These are phyloP conservation scores for Asobara japonica DNA, from an alignment of 1,140 invertebrate species.

Conservation along the genomic window DNA sequence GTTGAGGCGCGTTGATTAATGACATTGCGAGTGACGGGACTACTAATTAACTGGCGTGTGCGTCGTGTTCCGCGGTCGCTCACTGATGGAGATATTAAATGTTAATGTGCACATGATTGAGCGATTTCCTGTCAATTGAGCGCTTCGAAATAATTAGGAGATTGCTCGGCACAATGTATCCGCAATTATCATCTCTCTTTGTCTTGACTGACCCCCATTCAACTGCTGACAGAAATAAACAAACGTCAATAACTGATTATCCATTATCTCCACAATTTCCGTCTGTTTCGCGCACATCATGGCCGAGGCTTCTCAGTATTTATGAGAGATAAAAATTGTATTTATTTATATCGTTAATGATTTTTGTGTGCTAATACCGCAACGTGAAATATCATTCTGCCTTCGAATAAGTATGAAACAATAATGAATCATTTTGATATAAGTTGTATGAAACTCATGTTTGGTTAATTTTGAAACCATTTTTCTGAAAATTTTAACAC, in stretches of 20 bases:
- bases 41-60: constrained; percentile 48
- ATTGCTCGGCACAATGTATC: not conserved
- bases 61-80: not conserved
- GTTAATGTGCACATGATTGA: not conserved
- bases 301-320: constrained; percentile 13
- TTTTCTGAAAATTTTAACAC: too few species aligned
- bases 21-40: constrained; percentile 41
- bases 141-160: not conserved
- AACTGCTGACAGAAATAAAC: not conserved
- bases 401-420: too few species aligned
- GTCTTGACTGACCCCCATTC: not conserved
- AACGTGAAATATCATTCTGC: too few species aligned
- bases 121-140: not conserved
- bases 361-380: too few species aligned
- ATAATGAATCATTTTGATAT: too few species aligned
- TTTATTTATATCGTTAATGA: not conserved
- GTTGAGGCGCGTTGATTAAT: constrained; percentile 47
- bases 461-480: too few species aligned
- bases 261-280: constrained; percentile 9
- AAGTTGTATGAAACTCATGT: too few species aligned
- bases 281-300: not conserved
- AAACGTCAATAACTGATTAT: constrained; percentile 21
- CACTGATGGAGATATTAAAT: constrained; percentile 1
- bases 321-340: not conserved
- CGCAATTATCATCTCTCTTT: not conserved